Percentiles rank a stretch among this genome's conserved stretches.
Evolutionary conservation across 35 echinoderm and acorn worm species (phyloP).

Genomic region (Chiridota heheva): DNA sequence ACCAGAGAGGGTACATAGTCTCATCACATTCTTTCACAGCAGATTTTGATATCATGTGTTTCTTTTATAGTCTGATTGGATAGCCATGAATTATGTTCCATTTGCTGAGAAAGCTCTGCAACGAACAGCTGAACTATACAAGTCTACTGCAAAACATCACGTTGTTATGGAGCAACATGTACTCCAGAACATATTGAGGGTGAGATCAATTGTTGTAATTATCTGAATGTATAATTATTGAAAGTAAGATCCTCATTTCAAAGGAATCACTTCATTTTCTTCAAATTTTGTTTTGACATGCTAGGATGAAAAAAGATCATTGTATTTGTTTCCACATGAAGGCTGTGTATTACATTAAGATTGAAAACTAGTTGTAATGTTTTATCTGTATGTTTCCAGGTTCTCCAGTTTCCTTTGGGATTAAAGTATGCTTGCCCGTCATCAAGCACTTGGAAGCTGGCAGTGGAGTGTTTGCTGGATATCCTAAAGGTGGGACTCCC

Average conservation of each 20-base stretch:
- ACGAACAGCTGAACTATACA: slow-evolving; percentile 72
- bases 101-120: slow-evolving; percentile 97
- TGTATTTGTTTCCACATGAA: neutral
- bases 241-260: neutral
- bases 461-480: slow-evolving; percentile 82
- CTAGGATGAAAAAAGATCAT: neutral
- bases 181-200: slow-evolving; percentile 92
- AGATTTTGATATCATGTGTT: too few relatives aligned
- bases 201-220: slow-evolving; percentile 35
- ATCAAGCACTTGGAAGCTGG: slow-evolving; percentile 87
- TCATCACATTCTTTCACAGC: too few relatives aligned
- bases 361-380: too few relatives aligned
- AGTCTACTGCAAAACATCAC: slow-evolving; percentile 74
- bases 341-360: neutral
- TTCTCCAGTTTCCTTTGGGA: slow-evolving; percentile 90
- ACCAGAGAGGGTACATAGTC: too few relatives aligned
- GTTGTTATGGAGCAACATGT: slow-evolving; percentile 88
- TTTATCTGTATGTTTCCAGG: slow-evolving; percentile 70
- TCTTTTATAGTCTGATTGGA: slow-evolving; percentile 84
- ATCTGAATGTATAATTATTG: neutral
- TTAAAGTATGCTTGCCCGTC: slow-evolving; percentile 96
- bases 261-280: neutral
- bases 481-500: slow-evolving; percentile 88
- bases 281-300: neutral
- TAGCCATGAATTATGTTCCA: slow-evolving; percentile 98